phyloP scores from a whole-genome alignment of 2,113 vertebrate genomes.

The Phycodurus eques region DNA sequence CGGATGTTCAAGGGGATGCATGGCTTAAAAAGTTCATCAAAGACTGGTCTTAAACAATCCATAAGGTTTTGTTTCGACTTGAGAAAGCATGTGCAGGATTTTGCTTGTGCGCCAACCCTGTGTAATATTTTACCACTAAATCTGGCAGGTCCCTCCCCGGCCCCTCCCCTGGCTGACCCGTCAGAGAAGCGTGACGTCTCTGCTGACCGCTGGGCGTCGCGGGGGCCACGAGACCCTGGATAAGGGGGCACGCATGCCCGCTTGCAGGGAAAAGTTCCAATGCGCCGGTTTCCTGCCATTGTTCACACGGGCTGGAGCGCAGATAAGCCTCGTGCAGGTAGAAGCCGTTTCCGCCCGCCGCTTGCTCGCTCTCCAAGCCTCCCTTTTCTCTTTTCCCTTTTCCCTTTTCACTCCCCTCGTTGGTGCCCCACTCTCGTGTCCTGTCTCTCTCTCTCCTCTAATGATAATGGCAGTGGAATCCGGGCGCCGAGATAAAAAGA shows the following conservation, averaged over 20 bases:
- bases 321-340: slow-evolving; percentile 78
- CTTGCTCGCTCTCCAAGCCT: slow-evolving; percentile 38
- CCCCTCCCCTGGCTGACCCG: slow-evolving; percentile 13
- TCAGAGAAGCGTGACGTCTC: slow-evolving; percentile 60
- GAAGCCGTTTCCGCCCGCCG: slow-evolving; percentile 52
- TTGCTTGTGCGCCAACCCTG: neutral
- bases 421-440: slow-evolving; percentile 9
- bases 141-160: neutral
- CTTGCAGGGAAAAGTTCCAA: slow-evolving; percentile 72
- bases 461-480: slow-evolving; percentile 65
- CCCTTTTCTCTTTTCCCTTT: slow-evolving; percentile 27
- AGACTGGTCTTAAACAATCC: neutral
- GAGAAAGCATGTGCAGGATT: neutral
- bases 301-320: slow-evolving; percentile 68
- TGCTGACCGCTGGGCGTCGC: slow-evolving; percentile 55
- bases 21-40: too few relatives aligned
- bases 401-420: slow-evolving; percentile 27
- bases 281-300: slow-evolving; percentile 78
- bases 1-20: neutral
- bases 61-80: neutral
- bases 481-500: slow-evolving; percentile 69
- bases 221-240: slow-evolving; percentile 69
- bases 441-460: slow-evolving; percentile 18
- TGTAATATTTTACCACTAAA: slow-evolving; percentile 13
- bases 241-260: slow-evolving; percentile 64